Evolutionary conservation across 2,797 vertebrate species (phyloP), one percentile per base, ranked within the genome.

Genomic region (Philypnodon macrostomus): DNA sequence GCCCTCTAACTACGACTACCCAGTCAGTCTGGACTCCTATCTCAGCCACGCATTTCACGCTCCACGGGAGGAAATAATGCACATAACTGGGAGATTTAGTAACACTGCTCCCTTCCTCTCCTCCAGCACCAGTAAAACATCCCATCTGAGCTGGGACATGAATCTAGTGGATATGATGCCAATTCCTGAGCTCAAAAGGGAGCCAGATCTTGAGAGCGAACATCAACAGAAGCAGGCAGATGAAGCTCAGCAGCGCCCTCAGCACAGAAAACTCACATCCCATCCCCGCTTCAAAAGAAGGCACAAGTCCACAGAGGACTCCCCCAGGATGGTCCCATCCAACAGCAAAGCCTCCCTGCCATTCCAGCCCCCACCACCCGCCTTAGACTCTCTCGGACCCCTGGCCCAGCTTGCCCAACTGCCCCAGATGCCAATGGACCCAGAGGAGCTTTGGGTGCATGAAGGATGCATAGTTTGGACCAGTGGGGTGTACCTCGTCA

Each of bases 401-500:
- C 53, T 90, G 81, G 88, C 87, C 47, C 88, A 90, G 33, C 91
- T 97, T 58, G 92, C 95, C 84, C 94, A 96, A 85, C 93, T 92
- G 57, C 90, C 96, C 77, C 91, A 96, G 89, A 93, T 98, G 92
- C 96, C 96, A 90, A 93, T 99, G 86, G 96, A 98, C 88, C 94
- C 94, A 37, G 94, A 97, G 81, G 97, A 99, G 92, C 92, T 98
- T 87, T 98, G 97, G 96, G 92, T 97, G 73, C 97, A 99, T 0
- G 96, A 98, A 86, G 92, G 93, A 73, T 99, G 97, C 76, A 94
- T 98, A 59, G 93, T 95, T 75, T 99, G 97, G 97, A 93, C 97
- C 86, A 98, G 96, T 79, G 97, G 96, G 45, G 91, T 99, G 81
- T 99, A 95, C 86, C 92, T 98, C 70, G 95, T 99, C 84, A 97